Percentiles rank a stretch among this genome's conserved stretches.
phyloP scores from a whole-genome alignment of 1,140 invertebrate genomes.

The Penaeus chinensis region DNA sequence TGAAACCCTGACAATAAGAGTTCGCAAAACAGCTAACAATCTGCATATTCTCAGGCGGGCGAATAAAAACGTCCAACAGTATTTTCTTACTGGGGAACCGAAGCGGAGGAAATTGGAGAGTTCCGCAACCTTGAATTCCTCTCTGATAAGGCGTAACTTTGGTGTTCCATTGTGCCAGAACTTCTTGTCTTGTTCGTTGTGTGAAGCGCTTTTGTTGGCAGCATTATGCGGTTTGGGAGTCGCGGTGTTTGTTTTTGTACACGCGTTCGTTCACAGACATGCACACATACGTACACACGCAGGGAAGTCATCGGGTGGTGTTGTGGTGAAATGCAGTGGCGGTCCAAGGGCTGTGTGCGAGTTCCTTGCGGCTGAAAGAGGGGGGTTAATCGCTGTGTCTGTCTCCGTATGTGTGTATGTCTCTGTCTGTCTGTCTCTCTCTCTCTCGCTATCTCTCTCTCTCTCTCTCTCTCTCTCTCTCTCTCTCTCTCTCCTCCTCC shows the following conservation, averaged over 20 bases:
- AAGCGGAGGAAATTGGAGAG: too few relatives aligned
- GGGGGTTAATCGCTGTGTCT: background rate
- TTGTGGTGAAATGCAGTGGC: background rate
- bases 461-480: conserved; percentile 6
- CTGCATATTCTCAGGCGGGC: too few relatives aligned
- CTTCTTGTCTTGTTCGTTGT: background rate
- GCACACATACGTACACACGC: background rate
- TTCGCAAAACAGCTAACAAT: too few relatives aligned
- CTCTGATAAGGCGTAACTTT: too few relatives aligned
- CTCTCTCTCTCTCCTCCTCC: background rate
- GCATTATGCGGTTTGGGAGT: background rate
- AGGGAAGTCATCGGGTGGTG: background rate
- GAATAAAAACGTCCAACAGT: too few relatives aligned
- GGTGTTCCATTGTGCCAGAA: too few relatives aligned
- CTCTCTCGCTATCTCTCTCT: background rate
- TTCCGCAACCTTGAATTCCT: too few relatives aligned
- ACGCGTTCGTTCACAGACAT: background rate
- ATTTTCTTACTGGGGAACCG: too few relatives aligned
- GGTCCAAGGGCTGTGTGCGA: background rate
- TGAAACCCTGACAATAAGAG: too few relatives aligned
- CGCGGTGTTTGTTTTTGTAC: conserved; percentile 2
- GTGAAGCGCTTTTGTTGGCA: conserved; percentile 17
- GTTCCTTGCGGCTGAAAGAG: background rate
- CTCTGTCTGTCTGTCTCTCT: conserved; percentile 8
- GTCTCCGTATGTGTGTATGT: background rate